phyloP scores from a whole-genome alignment of 2,888 invertebrate species.

The Tortricodes alternella region DNA sequence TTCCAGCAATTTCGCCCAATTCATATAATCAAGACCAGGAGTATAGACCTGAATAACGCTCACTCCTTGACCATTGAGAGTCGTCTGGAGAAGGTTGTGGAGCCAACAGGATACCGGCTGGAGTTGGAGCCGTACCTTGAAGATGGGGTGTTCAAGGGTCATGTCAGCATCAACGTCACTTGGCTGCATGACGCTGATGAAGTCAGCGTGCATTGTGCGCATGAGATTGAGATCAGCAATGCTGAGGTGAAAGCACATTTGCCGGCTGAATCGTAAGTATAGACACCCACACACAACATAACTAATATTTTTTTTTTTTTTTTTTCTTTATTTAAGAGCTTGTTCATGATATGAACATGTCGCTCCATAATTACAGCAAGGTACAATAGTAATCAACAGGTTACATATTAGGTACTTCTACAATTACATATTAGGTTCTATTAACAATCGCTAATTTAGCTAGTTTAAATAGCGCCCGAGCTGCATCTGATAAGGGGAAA shows the following conservation, averaged over 20 bases:
- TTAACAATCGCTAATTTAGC: too few relatives aligned
- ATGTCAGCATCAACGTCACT: constrained; percentile 86
- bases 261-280: constrained; percentile 55
- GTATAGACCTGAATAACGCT: constrained; percentile 88
- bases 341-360: too few relatives aligned
- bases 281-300: too few relatives aligned
- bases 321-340: too few relatives aligned
- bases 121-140: constrained; percentile 86
- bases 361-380: too few relatives aligned
- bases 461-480: too few relatives aligned
- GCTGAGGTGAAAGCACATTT: constrained; percentile 66
- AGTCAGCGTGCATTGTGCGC: constrained; percentile 86
- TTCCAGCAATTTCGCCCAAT: constrained; percentile 43
- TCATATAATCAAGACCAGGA: constrained; percentile 75
- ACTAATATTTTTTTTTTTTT: too few relatives aligned
- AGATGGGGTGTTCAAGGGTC: constrained; percentile 85
- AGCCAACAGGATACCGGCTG: constrained; percentile 86
- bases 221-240: constrained; percentile 83
- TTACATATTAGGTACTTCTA: too few relatives aligned
- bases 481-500: too few relatives aligned
- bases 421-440: too few relatives aligned
- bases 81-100: constrained; percentile 84
- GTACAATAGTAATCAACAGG: too few relatives aligned
- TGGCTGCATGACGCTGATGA: constrained; percentile 84
- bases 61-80: constrained; percentile 85